Base-by-base conservation (phyloP, 2,113 vertebrate genomes). In the Strix uralensis region DNA sequence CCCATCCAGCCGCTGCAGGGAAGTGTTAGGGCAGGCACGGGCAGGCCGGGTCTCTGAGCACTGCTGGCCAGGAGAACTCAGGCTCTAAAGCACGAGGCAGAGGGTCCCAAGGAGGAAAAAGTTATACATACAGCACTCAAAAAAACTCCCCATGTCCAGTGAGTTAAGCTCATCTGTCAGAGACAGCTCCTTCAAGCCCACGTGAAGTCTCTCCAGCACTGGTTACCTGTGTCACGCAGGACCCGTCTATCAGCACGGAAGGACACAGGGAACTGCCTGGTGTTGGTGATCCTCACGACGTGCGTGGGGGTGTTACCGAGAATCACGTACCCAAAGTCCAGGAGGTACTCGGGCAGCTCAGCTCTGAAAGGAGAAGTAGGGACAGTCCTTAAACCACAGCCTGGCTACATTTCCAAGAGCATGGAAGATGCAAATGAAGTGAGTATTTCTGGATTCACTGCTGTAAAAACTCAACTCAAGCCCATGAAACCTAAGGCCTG, bases 281-380 rank as follows among this genome's bases (percentile, higher is more conserved):
- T 97, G 97, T 99, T 99, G 90, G 97, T 98, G 91, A 98, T 94
- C 89, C 97, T 98, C 92, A 99, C 87, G 5, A 97, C 96, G 52
- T 97, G 98, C 5, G 73, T 97, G 32, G 71, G 93, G 14, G 97
- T 27, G 10, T 83, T 86, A 42, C 98, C 97, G 2, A 95, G 92
- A 54, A 98, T 90, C 51, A 99, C 95, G 44, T 92, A 96, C 85
- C 98, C 98, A 23, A 99, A 98, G 92, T 99, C 98, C 93, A 99
- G 92, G 88, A 98, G 5, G 7, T 99, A 99, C 36, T 98, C 98
- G 0, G 98, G 98, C n/a, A 99, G 96, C 11, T 97, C 82, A 62
- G 97, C 96, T 94, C 99, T 99, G 96, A 75, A 98, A 98, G 20
- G 5, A 86, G 14, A 15, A 44, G 42, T 13, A 86, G 92, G 25